Evolutionary conservation across 2,797 vertebrate species (phyloP).

Genomic region (Myotis planiceps): DNA sequence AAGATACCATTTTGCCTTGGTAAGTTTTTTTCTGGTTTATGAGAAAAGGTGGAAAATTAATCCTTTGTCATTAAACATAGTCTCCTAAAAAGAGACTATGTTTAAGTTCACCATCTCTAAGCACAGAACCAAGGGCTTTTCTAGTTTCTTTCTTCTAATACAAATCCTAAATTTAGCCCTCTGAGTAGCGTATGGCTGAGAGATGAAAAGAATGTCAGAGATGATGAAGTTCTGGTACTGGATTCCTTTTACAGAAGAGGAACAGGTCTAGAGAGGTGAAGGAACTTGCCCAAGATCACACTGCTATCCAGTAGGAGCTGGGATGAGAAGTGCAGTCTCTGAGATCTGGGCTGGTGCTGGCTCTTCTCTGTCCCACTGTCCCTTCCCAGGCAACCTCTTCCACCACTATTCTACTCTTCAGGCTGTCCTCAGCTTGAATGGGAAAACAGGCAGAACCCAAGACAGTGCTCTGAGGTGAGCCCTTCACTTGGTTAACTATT

Average conservation of each 20-base stretch:
- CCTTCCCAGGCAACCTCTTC: neutral
- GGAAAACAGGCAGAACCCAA: neutral
- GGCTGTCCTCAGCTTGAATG: neutral
- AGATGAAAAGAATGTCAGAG: neutral
- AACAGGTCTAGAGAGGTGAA: neutral
- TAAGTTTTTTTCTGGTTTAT: slow-evolving; percentile 8
- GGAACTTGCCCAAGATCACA: neutral
- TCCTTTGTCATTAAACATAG: neutral
- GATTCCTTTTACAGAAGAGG: neutral
- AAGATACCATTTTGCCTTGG: neutral
- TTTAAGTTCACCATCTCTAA: neutral
- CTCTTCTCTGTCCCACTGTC: neutral
- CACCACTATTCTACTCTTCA: neutral
- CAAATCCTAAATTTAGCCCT: neutral
- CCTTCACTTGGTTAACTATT: neutral
- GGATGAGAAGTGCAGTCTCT: neutral
- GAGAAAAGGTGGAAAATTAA: neutral
- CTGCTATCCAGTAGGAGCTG: neutral
- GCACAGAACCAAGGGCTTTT: neutral
- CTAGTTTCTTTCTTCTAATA: slow-evolving; percentile 10
- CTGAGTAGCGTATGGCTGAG: neutral
- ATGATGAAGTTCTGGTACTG: neutral
- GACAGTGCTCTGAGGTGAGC: neutral
- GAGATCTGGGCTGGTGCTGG: neutral
- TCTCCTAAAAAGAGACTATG: neutral